A percentile compares a stretch with the other conserved stretches of the same genome.
Conservation (phyloP, 2,888 invertebrate species). For the Dasysyrphus albostriatus region DNA sequence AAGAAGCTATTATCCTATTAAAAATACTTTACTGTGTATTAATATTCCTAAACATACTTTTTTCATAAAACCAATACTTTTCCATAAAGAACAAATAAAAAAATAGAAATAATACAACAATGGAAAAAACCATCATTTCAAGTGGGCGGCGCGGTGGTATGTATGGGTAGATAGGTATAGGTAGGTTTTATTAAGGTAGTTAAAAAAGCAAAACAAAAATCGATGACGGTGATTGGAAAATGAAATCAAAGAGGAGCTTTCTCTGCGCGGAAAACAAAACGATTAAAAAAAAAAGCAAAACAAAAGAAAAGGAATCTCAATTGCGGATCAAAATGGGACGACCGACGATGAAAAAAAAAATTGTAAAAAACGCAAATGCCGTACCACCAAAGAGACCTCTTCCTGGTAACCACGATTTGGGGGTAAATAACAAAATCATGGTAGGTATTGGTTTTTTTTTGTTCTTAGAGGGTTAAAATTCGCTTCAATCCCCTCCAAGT, state of each 20-base stretch:
- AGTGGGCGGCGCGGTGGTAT: not conserved
- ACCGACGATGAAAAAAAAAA: conserved; percentile 16
- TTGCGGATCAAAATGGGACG: conserved; percentile 61
- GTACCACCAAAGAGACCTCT: conserved; percentile 58
- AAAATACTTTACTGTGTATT: too few species aligned
- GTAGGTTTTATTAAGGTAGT: conserved; percentile 24
- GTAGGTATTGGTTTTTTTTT: not conserved
- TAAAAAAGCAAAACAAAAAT: conserved; percentile 49
- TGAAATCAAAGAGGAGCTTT: conserved; percentile 68
- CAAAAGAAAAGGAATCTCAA: conserved; percentile 50
- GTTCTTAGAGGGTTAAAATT: conserved; percentile 29
- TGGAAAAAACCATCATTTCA: conserved; percentile 21
- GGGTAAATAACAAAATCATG: conserved; percentile 70
- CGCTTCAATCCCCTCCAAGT: conserved; percentile 21
- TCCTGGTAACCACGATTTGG: conserved; percentile 65
- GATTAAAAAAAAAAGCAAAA: conserved; percentile 28
- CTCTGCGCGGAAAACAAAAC: conserved; percentile 58
- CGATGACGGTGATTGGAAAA: conserved; percentile 75
- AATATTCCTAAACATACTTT: too few species aligned
- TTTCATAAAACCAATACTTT: conserved; percentile 1
- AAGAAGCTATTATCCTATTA: too few species aligned
- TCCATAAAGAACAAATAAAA: not conserved
- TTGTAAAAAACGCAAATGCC: conserved; percentile 34
- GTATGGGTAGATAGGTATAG: not conserved
- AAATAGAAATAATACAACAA: conserved; percentile 49